Evolutionary conservation across 2,113 vertebrate genomes (phyloP).

Genomic region (Ardeotis arabs): DNA sequence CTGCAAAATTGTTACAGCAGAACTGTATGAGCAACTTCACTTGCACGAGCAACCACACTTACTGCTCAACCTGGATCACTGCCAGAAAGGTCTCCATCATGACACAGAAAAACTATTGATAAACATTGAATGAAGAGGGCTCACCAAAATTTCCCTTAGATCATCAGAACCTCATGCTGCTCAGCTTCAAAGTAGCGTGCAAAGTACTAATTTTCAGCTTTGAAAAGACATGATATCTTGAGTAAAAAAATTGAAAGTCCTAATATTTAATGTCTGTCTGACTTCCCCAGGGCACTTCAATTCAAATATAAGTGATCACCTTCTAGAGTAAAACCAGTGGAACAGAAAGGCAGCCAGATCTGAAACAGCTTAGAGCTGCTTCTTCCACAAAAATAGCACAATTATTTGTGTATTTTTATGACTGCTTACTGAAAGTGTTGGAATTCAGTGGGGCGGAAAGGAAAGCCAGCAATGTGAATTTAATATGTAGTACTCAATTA

Average conservation of each 20-base stretch:
- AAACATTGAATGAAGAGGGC: background rate
- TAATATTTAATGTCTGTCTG: background rate
- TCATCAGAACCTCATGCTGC: background rate
- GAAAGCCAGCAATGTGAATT: background rate
- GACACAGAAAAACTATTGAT: background rate
- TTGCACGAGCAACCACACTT: background rate
- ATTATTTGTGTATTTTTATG: background rate
- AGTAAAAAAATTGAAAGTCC: background rate
- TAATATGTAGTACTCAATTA: background rate
- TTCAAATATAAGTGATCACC: background rate
- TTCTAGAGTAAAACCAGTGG: background rate
- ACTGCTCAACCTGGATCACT: background rate
- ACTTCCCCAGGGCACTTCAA: background rate
- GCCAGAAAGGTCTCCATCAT: background rate
- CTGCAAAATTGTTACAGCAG: background rate
- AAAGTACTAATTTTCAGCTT: background rate
- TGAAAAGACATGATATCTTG: background rate
- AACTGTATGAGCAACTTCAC: background rate
- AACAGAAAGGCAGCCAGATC: background rate
- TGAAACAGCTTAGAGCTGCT: background rate
- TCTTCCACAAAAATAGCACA: background rate
- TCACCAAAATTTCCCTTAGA: background rate
- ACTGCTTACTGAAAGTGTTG: background rate
- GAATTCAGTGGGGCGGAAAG: background rate
- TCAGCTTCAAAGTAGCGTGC: background rate